Evolutionary conservation across 2,888 invertebrate species (phyloP).

Genomic region (Busseola fusca): DNA sequence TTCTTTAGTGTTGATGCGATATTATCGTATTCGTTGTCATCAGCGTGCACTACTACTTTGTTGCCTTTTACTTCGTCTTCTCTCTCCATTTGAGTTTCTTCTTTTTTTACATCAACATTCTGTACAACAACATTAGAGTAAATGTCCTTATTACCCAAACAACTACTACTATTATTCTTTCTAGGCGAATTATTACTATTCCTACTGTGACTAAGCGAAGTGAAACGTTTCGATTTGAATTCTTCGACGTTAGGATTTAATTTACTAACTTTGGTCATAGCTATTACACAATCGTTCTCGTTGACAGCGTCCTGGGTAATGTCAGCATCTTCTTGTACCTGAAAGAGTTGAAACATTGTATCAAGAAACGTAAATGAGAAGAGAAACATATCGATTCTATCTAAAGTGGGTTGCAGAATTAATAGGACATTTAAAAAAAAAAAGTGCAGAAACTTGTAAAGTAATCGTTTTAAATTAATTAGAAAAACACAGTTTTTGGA

Average conservation of each 20-base stretch:
- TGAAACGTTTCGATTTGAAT: slow-evolving; percentile 68
- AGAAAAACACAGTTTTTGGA: too few species aligned
- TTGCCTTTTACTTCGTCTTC: slow-evolving; percentile 13
- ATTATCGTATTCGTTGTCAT: slow-evolving; percentile 39
- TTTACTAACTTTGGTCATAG: slow-evolving; percentile 67
- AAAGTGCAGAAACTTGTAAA: too few species aligned
- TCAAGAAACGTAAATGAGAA: background rate
- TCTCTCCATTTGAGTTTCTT: slow-evolving; percentile 7
- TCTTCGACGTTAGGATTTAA: slow-evolving; percentile 75
- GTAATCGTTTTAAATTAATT: too few species aligned
- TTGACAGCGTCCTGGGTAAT: slow-evolving; percentile 8
- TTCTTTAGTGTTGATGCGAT: slow-evolving; percentile 66
- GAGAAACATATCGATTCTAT: background rate
- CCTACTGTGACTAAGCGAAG: slow-evolving; percentile 19
- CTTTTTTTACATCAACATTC: slow-evolving; percentile 13
- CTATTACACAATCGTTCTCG: slow-evolving; percentile 26
- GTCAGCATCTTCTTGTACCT: slow-evolving; percentile 55
- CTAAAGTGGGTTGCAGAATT: background rate
- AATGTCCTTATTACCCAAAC: slow-evolving; percentile 14
- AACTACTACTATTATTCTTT: background rate
- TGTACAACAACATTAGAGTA: slow-evolving; percentile 32
- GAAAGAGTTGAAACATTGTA: slow-evolving; percentile 25
- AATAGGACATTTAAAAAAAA: too few species aligned
- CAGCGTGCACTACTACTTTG: slow-evolving; percentile 12
- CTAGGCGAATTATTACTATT: background rate